Percentiles rank a stretch among this genome's conserved stretches.
These are phyloP conservation scores for Drepana arcuata DNA, from an alignment of 1,140 invertebrate species.

Conservation along the genomic window DNA sequence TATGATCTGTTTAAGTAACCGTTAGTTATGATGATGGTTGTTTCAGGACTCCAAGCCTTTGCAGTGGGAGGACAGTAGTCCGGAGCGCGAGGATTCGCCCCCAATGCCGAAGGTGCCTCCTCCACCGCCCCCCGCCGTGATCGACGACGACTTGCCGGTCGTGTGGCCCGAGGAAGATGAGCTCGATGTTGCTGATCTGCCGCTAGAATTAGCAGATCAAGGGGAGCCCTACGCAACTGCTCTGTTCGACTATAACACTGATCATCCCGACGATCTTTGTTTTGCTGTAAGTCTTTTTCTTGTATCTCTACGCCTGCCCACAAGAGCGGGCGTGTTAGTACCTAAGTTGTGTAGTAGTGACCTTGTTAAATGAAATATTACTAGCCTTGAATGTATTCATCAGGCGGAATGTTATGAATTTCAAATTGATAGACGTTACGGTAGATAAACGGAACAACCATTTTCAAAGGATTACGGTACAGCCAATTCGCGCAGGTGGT, in stretches of 20 bases:
- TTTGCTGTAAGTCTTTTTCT: conserved; percentile 76
- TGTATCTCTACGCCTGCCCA: too few species aligned
- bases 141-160: conserved; percentile 43
- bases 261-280: conserved; percentile 79
- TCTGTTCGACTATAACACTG: conserved; percentile 80
- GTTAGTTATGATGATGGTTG: too few species aligned
- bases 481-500: too few species aligned
- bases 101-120: conserved; percentile 85
- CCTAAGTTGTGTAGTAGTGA: too few species aligned
- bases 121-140: conserved; percentile 77
- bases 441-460: too few species aligned
- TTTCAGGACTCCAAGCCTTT: conserved; percentile 38
- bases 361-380: too few species aligned
- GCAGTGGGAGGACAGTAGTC: conserved; percentile 38
- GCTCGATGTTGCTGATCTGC: conserved; percentile 4
- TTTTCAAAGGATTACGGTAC: too few species aligned
- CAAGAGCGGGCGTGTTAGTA: too few species aligned
- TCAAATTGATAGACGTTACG: too few species aligned
- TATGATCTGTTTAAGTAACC: neutral
- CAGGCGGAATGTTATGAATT: too few species aligned
- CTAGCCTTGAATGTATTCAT: too few species aligned
- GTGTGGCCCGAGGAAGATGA: conserved; percentile 37
- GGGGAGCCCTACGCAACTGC: conserved; percentile 79
- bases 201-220: conserved; percentile 14
- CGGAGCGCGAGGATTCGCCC: conserved; percentile 71